phyloP scores from a whole-genome alignment of 2,888 invertebrate genomes.

The Cantharis nigra region DNA sequence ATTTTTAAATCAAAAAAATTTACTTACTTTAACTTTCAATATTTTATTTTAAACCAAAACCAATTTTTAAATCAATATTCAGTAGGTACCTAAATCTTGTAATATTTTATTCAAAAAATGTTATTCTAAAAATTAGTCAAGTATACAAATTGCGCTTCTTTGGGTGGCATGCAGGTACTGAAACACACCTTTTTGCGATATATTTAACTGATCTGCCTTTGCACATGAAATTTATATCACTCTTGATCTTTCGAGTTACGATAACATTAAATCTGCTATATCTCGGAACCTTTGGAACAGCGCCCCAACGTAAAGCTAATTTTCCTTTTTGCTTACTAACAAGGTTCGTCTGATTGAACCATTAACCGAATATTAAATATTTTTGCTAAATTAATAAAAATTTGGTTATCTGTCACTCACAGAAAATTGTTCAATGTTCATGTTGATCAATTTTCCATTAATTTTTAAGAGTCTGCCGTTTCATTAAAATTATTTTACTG shows the following conservation, averaged over 20 bases:
- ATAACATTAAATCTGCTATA: neutral
- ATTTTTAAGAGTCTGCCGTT: neutral
- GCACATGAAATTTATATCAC: neutral
- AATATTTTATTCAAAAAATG: neutral
- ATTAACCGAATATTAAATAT: neutral
- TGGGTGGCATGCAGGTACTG: neutral
- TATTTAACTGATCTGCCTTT: neutral
- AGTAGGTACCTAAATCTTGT: neutral
- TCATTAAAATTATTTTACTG: neutral
- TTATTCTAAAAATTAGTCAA: neutral
- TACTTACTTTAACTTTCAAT: neutral
- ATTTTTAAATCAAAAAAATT: neutral
- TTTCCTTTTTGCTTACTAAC: neutral
- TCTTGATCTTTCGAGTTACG: neutral
- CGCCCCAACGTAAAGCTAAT: neutral
- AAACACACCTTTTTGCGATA: neutral
- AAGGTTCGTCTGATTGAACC: neutral
- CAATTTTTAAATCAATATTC: neutral
- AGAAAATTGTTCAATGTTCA: neutral
- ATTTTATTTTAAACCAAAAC: neutral
- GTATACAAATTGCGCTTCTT: neutral
- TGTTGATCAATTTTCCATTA: neutral
- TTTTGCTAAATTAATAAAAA: neutral
- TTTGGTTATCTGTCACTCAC: neutral
- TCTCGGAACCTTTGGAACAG: neutral